These are phyloP conservation scores for Hydriomena furcata DNA, from an alignment of 2,888 invertebrate species.

Conservation along the genomic window DNA sequence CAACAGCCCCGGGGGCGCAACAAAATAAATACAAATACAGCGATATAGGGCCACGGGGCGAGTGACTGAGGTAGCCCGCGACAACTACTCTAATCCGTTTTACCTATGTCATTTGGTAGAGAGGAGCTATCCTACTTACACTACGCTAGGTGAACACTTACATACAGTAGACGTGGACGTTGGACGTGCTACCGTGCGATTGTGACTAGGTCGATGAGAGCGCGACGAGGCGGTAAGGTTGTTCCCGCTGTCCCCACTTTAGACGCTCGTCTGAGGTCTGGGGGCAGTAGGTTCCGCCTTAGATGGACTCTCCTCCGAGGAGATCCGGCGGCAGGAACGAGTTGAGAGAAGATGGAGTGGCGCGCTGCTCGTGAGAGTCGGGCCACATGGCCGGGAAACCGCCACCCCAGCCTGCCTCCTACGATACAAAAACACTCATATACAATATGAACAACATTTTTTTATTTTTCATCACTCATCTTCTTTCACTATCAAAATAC, in stretches of 20 bases:
- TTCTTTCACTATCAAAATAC: no score
- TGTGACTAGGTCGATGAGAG: slow-evolving; percentile 63
- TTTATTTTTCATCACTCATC: no score
- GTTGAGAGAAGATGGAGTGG: slow-evolving; percentile 93
- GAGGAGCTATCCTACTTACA: slow-evolving; percentile 30
- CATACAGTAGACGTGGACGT: slow-evolving; percentile 22
- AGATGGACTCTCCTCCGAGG: slow-evolving; percentile 94
- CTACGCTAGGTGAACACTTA: slow-evolving; percentile 30
- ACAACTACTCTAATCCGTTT: slow-evolving; percentile 50
- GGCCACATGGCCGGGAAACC: slow-evolving; percentile 87
- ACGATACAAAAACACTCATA: not conserved
- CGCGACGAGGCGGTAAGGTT: slow-evolving; percentile 14
- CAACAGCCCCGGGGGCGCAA: slow-evolving; percentile 79
- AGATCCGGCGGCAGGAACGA: slow-evolving; percentile 94
- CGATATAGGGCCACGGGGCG: slow-evolving; percentile 77
- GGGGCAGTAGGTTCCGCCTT: slow-evolving; percentile 44
- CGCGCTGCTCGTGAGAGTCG: slow-evolving; percentile 89
- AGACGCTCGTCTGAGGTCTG: no score
- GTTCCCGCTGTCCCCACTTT: not conserved
- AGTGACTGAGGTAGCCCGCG: slow-evolving; percentile 76
- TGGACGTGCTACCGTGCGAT: slow-evolving; percentile 42
- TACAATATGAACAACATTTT: not conserved
- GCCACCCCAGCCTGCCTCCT: slow-evolving; percentile 65
- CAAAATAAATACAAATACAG: slow-evolving; percentile 82
- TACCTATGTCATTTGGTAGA: slow-evolving; percentile 46